Conservation (phyloP, 2,888 invertebrate species). For the Euplexia lucipara region DNA sequence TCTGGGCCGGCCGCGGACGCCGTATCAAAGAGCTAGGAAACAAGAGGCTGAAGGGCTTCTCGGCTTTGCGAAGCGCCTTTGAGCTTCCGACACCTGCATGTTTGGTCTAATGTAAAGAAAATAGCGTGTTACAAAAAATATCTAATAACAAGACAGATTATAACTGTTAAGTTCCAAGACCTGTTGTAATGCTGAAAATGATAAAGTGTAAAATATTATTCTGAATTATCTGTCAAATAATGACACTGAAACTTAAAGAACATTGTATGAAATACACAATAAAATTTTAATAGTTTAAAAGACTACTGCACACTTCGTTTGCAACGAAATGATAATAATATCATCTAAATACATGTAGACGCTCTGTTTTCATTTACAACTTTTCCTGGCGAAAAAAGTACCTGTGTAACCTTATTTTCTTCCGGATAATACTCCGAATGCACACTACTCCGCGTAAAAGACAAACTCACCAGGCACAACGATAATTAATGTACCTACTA, state of each 20-base stretch:
- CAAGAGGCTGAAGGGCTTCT: conserved; percentile 64
- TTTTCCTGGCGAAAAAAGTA: neutral
- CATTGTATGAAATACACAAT: neutral
- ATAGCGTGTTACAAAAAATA: conserved; percentile 8
- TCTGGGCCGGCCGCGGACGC: conserved; percentile 30
- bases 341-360: neutral
- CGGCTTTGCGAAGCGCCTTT: conserved; percentile 58
- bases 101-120: conserved; percentile 30
- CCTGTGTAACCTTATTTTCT: neutral
- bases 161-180: neutral
- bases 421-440: conserved; percentile 1
- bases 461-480: neutral
- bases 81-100: conserved; percentile 57
- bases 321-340: neutral
- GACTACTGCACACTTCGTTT: neutral
- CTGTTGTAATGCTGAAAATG: too few relatives aligned
- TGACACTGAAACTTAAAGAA: neutral
- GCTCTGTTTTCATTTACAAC: neutral
- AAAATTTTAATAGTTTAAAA: too few relatives aligned
- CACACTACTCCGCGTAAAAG: neutral
- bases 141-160: neutral
- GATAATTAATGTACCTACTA: conserved; percentile 23
- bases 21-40: conserved; percentile 66
- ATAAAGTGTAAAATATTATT: neutral
- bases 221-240: neutral